Evolutionary conservation across 1,140 invertebrate genomes (phyloP).

Genomic region (Neelides sp.): DNA sequence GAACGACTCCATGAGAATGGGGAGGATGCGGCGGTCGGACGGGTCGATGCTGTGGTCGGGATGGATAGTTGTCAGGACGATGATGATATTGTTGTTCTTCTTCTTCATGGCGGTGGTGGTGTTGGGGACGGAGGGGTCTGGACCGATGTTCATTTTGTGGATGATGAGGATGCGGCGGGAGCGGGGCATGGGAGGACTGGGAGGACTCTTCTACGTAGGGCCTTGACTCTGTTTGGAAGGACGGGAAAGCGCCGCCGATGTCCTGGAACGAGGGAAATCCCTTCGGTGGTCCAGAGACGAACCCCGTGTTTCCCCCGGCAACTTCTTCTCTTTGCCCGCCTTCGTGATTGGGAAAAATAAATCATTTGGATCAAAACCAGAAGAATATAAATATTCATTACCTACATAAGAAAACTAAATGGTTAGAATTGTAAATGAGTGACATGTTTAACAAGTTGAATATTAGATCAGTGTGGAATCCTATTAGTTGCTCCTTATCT

Average conservation of each 20-base stretch:
- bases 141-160: too few relatives aligned
- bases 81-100: background rate
- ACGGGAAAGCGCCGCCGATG: conserved; percentile 19
- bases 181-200: background rate
- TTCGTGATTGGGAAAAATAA: too few relatives aligned
- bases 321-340: too few relatives aligned
- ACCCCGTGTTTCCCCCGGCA: conserved; percentile 22
- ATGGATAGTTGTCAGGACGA: background rate
- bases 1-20: background rate
- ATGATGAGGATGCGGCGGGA: background rate
- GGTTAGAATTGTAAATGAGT: too few relatives aligned
- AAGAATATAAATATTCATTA: too few relatives aligned
- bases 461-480: too few relatives aligned
- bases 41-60: background rate
- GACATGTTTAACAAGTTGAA: too few relatives aligned
- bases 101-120: background rate
- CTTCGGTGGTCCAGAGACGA: conserved; percentile 24
- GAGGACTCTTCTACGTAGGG: background rate
- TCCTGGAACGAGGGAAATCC: conserved; percentile 21
- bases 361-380: too few relatives aligned
- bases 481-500: too few relatives aligned
- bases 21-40: background rate
- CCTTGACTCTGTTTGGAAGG: conserved; percentile 3
- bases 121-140: conserved; percentile 5
- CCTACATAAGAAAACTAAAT: too few relatives aligned